phyloP scores from a whole-genome alignment of 2,113 vertebrate genomes.

The Glaucomys volans region DNA sequence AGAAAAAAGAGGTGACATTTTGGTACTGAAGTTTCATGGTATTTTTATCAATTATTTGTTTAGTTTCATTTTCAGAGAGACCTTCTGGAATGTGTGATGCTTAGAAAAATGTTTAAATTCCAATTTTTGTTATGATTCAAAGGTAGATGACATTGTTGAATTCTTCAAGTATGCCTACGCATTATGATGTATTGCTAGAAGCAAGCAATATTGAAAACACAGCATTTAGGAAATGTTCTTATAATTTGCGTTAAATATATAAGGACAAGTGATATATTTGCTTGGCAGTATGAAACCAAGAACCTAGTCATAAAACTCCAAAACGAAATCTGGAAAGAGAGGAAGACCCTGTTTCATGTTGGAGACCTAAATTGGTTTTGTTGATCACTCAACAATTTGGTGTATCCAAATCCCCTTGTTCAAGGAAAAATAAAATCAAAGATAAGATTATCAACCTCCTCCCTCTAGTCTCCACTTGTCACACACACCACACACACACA shows the following conservation, averaged over 20 bases:
- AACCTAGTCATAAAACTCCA: neutral
- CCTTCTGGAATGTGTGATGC: neutral
- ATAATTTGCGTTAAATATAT: neutral
- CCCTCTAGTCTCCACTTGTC: neutral
- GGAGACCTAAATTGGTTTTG: neutral
- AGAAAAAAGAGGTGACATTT: neutral
- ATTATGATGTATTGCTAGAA: slow-evolving; percentile 8
- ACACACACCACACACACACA: neutral
- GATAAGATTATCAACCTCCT: neutral
- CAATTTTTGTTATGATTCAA: neutral
- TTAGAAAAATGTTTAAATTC: neutral
- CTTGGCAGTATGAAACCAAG: neutral
- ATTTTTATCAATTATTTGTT: slow-evolving; percentile 30
- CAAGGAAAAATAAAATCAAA: neutral
- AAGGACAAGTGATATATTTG: neutral
- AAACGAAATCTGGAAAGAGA: neutral
- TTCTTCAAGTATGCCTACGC: neutral
- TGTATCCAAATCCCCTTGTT: neutral
- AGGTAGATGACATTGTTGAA: neutral
- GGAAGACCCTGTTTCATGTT: neutral
- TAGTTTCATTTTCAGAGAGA: neutral
- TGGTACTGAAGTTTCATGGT: neutral
- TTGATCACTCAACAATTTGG: neutral
- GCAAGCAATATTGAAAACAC: neutral
- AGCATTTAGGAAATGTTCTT: neutral